Conservation (phyloP, 2,888 invertebrate species). For the Thera obeliscata region DNA sequence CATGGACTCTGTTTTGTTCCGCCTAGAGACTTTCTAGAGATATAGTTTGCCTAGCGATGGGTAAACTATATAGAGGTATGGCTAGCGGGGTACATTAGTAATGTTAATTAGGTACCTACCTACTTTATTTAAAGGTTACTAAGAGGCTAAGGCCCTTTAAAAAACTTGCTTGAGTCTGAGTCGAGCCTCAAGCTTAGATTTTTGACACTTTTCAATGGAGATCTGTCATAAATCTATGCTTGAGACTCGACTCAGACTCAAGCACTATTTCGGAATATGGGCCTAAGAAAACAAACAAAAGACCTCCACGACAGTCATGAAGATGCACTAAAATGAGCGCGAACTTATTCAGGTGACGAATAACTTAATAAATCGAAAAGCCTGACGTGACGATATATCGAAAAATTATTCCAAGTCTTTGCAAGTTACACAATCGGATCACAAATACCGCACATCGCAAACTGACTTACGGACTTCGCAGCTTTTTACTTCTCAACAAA, state of each 20-base stretch:
- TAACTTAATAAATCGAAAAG: constrained; percentile 8
- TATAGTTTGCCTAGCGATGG: constrained; percentile 39
- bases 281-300: no score
- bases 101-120: no score
- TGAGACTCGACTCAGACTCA: no score
- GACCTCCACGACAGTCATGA: no score
- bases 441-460: constrained; percentile 29
- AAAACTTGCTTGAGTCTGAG: no score
- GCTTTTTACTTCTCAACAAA: constrained; percentile 58
- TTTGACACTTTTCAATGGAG: no score
- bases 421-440: constrained; percentile 27
- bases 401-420: constrained; percentile 27
- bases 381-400: constrained; percentile 15
- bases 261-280: no score
- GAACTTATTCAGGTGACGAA: neutral
- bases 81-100: no score
- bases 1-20: constrained; percentile 42
- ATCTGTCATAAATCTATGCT: no score
- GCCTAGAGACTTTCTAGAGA: constrained; percentile 39
- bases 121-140: no score
- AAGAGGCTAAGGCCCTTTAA: no score
- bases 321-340: neutral
- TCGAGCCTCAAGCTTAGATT: no score
- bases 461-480: constrained; percentile 30
- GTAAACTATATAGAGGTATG: neutral